phyloP scores from a whole-genome alignment of 2,797 vertebrate genomes.

The Galago senegalensis region DNA sequence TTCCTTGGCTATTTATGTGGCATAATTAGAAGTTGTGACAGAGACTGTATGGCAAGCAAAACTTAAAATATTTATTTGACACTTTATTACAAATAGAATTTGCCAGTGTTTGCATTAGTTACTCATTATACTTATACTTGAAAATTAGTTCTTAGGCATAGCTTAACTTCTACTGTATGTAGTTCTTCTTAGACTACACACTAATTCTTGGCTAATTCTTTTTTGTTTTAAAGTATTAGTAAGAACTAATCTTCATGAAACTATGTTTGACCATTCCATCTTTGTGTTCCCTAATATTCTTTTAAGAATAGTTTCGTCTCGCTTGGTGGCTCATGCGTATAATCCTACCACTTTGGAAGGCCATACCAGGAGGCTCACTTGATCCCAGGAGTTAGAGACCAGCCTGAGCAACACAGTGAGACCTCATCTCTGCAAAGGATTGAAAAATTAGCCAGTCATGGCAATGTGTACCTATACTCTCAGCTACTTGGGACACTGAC shows the following conservation, averaged over 20 bases:
- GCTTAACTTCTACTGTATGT: not conserved
- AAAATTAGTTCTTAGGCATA: slow-evolving; percentile 12
- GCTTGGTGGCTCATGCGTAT: not conserved
- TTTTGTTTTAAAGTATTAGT: slow-evolving; percentile 51
- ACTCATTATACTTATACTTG: not conserved
- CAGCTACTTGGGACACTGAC: not conserved
- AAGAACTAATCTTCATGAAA: slow-evolving; percentile 6
- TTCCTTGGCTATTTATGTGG: not conserved
- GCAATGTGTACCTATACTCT: not conserved
- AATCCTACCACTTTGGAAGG: not conserved
- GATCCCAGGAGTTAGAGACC: not conserved
- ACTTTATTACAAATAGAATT: not conserved
- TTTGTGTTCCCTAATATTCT: slow-evolving; percentile 30
- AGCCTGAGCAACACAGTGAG: not conserved
- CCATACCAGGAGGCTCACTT: not conserved
- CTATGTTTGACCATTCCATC: not conserved
- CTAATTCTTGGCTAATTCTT: slow-evolving; percentile 11
- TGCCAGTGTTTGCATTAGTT: not conserved
- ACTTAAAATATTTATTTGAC: slow-evolving; percentile 11
- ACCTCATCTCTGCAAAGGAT: not conserved
- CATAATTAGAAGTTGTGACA: not conserved
- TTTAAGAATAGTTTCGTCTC: not conserved
- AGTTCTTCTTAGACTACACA: not conserved
- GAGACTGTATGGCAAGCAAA: not conserved
- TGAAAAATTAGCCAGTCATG: not conserved